Evolutionary conservation across 2,888 invertebrate genomes (phyloP).

Genomic region (Harpalus rubripes): DNA sequence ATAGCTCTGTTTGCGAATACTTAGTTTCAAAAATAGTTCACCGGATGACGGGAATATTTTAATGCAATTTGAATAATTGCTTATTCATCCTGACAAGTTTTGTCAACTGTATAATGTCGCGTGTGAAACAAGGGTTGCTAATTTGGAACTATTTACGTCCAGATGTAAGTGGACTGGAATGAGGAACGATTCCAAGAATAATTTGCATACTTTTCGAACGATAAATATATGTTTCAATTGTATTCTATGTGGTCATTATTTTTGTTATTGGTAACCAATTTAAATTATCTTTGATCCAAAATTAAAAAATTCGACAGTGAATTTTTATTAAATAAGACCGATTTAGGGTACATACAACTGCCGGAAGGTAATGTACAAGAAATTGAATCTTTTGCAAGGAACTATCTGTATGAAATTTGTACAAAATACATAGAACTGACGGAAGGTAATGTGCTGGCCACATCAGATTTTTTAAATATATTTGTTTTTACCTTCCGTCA

Average conservation of each 20-base stretch:
- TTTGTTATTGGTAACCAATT: neutral
- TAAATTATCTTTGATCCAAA: too few species aligned
- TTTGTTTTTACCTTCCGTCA: too few species aligned
- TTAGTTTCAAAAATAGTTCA: slow-evolving; percentile 46
- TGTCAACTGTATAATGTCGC: slow-evolving; percentile 11
- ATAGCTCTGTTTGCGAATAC: slow-evolving; percentile 47
- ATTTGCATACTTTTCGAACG: neutral
- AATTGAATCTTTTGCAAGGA: too few species aligned
- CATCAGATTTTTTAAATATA: too few species aligned
- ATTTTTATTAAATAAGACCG: too few species aligned
- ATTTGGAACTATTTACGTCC: neutral
- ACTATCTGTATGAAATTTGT: too few species aligned
- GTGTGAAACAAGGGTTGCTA: slow-evolving; percentile 3
- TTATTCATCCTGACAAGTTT: slow-evolving; percentile 45
- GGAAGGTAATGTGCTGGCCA: too few species aligned
- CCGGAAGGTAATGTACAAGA: too few species aligned
- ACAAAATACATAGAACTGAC: too few species aligned
- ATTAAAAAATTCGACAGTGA: too few species aligned
- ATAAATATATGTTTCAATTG: neutral
- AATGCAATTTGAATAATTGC: slow-evolving; percentile 50
- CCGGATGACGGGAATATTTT: slow-evolving; percentile 26
- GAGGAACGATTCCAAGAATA: neutral
- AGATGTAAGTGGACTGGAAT: neutral
- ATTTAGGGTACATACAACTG: too few species aligned
- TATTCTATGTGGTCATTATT: neutral